Conservation (phyloP, 2,888 invertebrate genomes). For the Drosophila mercatorum region DNA sequence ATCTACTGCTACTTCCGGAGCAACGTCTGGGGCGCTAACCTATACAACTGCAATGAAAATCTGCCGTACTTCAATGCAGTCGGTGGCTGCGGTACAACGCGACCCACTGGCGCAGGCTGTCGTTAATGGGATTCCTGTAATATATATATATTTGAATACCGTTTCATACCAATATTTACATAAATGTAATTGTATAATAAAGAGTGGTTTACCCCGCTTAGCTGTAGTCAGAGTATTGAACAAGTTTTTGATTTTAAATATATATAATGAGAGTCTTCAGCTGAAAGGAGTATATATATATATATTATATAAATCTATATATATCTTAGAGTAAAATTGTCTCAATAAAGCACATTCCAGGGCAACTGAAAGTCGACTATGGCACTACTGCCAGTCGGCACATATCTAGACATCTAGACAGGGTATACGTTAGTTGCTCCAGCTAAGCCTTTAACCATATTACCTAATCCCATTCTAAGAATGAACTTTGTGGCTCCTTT, state of each 20-base stretch:
- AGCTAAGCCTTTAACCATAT: background rate
- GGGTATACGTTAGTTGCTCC: background rate
- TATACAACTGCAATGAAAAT: conserved; percentile 31
- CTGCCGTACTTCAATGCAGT: conserved; percentile 49
- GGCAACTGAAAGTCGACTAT: background rate
- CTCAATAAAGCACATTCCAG: background rate
- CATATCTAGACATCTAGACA: background rate
- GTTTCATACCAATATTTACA: background rate
- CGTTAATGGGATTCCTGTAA: conserved; percentile 10
- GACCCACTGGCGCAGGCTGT: conserved; percentile 56
- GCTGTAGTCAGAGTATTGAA: background rate
- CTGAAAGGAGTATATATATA: background rate
- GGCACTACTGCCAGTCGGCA: background rate
- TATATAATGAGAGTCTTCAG: background rate
- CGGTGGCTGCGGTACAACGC: conserved; percentile 27
- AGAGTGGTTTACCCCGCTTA: background rate
- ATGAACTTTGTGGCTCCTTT: background rate
- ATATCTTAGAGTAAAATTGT: background rate
- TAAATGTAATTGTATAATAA: conserved; percentile 17
- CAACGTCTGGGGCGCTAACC: conserved; percentile 30
- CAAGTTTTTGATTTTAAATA: background rate
- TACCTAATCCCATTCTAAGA: background rate
- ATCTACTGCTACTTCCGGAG: conserved; percentile 51
- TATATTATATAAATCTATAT: too few relatives aligned
- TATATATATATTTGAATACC: background rate